phyloP scores from a whole-genome alignment of 2,113 vertebrate genomes.

The Percopsis transmontana region DNA sequence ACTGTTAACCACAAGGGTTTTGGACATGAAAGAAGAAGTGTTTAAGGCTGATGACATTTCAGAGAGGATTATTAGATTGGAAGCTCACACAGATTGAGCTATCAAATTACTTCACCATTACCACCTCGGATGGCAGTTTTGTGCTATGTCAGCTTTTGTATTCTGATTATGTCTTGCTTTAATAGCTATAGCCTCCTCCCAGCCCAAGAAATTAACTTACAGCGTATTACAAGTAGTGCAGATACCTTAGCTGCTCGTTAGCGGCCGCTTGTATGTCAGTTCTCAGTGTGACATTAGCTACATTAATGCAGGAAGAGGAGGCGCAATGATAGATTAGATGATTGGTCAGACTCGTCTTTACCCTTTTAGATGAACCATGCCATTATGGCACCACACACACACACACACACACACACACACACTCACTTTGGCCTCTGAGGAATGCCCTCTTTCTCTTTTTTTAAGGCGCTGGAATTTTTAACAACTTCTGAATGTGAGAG shows the following conservation, averaged over 20 bases:
- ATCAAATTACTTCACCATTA: background rate
- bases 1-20: too few relatives aligned
- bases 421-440: too few relatives aligned
- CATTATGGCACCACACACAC: background rate
- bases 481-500: constrained; percentile 45
- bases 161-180: background rate
- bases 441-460: constrained; percentile 22
- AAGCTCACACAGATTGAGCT: background rate
- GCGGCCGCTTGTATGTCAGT: background rate
- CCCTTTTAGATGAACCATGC: constrained; percentile 22
- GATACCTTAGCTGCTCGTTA: background rate
- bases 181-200: background rate
- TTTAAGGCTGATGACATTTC: too few relatives aligned
- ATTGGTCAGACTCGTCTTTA: constrained; percentile 11
- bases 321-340: background rate
- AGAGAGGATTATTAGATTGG: too few relatives aligned
- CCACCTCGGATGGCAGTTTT: background rate
- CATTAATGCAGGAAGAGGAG: background rate
- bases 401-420: too few relatives aligned
- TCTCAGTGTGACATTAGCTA: too few relatives aligned
- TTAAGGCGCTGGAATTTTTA: constrained; percentile 58
- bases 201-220: background rate
- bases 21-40: too few relatives aligned
- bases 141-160: background rate
- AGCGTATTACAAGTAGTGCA: background rate